Evolutionary conservation across 2,797 vertebrate genomes (phyloP).

Genomic region (Limnodromus scolopaceus): DNA sequence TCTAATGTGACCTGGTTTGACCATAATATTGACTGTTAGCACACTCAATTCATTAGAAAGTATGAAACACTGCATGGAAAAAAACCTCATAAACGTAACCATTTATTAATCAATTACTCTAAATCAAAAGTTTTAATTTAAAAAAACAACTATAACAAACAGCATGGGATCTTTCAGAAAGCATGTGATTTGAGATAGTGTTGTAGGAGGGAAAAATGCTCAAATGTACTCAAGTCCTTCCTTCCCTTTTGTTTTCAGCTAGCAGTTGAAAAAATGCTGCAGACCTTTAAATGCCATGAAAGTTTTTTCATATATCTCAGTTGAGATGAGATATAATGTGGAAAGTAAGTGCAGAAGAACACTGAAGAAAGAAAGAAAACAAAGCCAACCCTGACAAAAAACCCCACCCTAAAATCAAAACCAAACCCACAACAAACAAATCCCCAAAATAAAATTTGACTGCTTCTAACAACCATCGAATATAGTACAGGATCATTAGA

Average conservation of each 20-base stretch:
- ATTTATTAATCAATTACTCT: not conserved
- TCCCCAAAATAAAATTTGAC: not conserved
- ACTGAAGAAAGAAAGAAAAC: not conserved
- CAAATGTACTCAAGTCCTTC: not conserved
- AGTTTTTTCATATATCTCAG: not conserved
- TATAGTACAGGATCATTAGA: constrained; percentile 17
- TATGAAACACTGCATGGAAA: not conserved
- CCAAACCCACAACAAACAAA: not conserved
- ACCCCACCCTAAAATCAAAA: not conserved
- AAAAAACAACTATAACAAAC: not conserved
- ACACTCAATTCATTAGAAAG: not conserved
- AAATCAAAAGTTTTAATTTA: not conserved
- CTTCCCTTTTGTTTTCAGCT: not conserved
- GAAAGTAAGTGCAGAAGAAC: not conserved
- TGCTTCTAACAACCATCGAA: not conserved
- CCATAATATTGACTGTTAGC: not conserved
- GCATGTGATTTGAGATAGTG: not conserved
- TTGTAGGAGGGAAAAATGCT: not conserved
- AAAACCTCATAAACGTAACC: not conserved
- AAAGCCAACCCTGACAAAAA: not conserved
- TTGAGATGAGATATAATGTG: not conserved
- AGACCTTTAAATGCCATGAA: not conserved
- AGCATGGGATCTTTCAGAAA: not conserved
- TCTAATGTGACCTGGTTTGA: not conserved
- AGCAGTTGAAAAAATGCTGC: not conserved